Percentiles rank a stretch among this genome's conserved stretches.
Evolutionary conservation across 2,113 vertebrate genomes (phyloP).

Genomic region (Rhineura floridana): DNA sequence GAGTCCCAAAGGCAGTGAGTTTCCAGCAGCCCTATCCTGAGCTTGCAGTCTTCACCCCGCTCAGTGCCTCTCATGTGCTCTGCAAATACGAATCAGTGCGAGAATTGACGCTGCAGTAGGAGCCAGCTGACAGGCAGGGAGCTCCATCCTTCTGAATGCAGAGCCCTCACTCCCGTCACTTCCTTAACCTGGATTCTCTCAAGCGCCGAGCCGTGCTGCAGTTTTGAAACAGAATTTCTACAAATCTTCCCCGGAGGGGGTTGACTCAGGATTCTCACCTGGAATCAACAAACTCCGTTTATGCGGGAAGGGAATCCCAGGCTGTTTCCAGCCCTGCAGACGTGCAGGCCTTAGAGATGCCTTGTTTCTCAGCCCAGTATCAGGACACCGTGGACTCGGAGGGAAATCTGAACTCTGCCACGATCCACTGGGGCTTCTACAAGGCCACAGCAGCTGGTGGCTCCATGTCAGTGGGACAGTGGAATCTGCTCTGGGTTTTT

Average conservation of each 20-base stretch:
- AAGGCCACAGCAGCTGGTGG: too few species aligned
- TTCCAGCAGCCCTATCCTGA: background rate
- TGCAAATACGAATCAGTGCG: constrained; percentile 1
- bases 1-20: background rate
- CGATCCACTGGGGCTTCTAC: background rate
- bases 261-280: background rate
- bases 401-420: background rate
- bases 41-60: background rate
- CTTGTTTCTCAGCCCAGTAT: background rate
- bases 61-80: background rate
- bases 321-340: background rate
- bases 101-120: background rate
- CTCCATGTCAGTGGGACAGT: too few species aligned
- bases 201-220: background rate
- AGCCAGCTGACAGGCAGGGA: too few species aligned
- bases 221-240: background rate
- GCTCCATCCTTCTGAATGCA: background rate
- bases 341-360: too few species aligned
- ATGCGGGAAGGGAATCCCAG: background rate
- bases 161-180: too few species aligned
- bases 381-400: too few species aligned
- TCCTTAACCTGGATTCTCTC: background rate
- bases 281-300: background rate
- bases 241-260: background rate
- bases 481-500: too few species aligned